Evolutionary conservation across 2,113 vertebrate genomes (phyloP).

Genomic region (Panthera leo): DNA sequence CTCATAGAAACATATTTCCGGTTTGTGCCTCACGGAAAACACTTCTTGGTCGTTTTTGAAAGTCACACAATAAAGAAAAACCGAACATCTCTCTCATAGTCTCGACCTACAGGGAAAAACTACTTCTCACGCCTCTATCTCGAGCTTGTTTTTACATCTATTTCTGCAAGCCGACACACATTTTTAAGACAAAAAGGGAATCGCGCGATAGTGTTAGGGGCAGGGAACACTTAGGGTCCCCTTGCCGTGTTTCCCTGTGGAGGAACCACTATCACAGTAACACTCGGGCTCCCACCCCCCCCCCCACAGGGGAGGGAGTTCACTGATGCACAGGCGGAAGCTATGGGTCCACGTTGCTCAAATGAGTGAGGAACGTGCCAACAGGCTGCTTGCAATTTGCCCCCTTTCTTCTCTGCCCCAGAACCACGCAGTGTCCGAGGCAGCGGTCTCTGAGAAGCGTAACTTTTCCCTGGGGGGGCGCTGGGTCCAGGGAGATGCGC

Average conservation of each 20-base stretch:
- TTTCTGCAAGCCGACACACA: neutral
- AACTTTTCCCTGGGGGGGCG: neutral
- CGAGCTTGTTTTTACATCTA: neutral
- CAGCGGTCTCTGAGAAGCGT: neutral
- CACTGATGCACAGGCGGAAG: neutral
- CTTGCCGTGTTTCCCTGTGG: neutral
- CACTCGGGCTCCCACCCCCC: neutral
- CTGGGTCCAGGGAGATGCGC: neutral
- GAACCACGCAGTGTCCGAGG: neutral
- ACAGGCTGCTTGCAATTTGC: neutral
- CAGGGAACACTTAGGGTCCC: neutral
- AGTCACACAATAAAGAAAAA: neutral
- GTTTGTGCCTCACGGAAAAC: neutral
- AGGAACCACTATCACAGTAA: neutral
- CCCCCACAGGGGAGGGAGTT: neutral
- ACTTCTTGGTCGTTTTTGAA: slow-evolving; percentile 11
- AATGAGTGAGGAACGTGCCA: accelerated
- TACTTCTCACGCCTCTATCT: neutral
- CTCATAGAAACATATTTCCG: neutral
- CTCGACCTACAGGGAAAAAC: neutral
- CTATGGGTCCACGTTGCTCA: neutral
- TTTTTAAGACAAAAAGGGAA: neutral
- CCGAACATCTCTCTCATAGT: neutral
- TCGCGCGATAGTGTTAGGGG: neutral
- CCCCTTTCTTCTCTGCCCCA: neutral